A percentile compares a stretch with the other conserved stretches of the same genome.
phyloP scores from a whole-genome alignment of 2,797 vertebrate genomes.

The Acestrorhynchus altus region DNA sequence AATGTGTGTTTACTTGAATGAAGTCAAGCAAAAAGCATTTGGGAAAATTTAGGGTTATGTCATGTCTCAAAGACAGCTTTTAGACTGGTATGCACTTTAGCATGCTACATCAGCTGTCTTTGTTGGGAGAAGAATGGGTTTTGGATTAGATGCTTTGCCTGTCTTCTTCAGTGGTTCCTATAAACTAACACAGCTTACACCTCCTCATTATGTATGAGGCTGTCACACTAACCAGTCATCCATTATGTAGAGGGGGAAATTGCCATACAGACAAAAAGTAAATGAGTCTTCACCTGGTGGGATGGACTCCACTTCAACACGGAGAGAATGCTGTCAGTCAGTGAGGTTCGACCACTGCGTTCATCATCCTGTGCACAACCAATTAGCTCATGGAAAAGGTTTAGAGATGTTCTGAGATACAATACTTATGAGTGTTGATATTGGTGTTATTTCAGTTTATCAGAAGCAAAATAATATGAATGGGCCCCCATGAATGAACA shows the following conservation, averaged over 20 bases:
- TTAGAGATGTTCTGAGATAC: background rate
- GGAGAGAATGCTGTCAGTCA: background rate
- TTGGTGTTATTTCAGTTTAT: too few relatives aligned
- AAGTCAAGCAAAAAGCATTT: background rate
- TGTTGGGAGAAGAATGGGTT: background rate
- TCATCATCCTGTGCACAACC: background rate
- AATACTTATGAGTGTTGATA: background rate
- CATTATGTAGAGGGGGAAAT: conserved; percentile 60
- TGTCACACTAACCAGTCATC: conserved; percentile 30
- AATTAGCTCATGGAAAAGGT: background rate
- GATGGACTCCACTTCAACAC: conserved; percentile 50
- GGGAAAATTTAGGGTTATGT: background rate
- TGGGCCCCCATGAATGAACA: too few relatives aligned
- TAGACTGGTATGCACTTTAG: background rate
- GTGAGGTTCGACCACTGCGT: background rate
- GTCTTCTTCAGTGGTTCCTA: conserved; percentile 24
- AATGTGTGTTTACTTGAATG: conserved; percentile 19
- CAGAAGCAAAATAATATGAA: too few relatives aligned
- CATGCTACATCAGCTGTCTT: background rate
- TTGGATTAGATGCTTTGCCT: conserved; percentile 34
- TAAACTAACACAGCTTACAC: conserved; percentile 19
- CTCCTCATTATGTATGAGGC: conserved; percentile 59
- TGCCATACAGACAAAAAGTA: conserved; percentile 56
- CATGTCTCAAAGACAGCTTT: background rate
- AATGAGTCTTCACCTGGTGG: conserved; percentile 31